A percentile compares a stretch with the other conserved stretches of the same genome.
Evolutionary conservation across 1,140 invertebrate genomes (phyloP).

Genomic region (Asbolus verrucosus): DNA sequence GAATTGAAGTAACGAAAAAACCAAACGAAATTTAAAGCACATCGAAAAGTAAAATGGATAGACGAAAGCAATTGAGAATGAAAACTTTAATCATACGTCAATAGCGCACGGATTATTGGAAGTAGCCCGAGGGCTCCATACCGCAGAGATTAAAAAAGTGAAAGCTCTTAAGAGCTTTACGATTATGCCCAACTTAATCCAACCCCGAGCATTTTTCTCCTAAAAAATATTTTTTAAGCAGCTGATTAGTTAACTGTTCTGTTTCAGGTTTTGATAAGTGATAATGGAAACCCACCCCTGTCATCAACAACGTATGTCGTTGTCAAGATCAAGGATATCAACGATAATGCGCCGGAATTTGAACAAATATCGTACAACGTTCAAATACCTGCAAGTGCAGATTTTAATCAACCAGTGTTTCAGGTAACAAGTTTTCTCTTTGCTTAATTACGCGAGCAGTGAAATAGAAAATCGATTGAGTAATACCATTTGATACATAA

Average conservation of each 20-base stretch:
- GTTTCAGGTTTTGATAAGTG: slow-evolving; percentile 78
- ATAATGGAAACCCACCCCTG: slow-evolving; percentile 81
- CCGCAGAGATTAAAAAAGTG: no score
- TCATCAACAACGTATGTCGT: slow-evolving; percentile 87
- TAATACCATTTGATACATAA: not conserved
- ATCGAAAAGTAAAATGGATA: no score
- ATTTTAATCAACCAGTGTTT: slow-evolving; percentile 72
- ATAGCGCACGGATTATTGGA: no score
- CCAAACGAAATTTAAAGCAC: no score
- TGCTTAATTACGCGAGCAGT: not conserved
- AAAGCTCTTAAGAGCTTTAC: no score
- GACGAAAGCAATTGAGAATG: no score
- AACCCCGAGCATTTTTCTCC: no score
- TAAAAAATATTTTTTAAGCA: no score
- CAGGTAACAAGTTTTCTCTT: slow-evolving; percentile 69
- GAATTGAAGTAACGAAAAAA: no score
- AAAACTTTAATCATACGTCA: no score
- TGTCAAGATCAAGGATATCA: slow-evolving; percentile 84
- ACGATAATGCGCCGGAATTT: slow-evolving; percentile 87
- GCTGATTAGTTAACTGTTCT: not conserved
- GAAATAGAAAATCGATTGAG: not conserved
- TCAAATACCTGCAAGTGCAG: slow-evolving; percentile 75
- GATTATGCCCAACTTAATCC: no score
- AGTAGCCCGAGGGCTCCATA: no score
- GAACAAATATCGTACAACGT: slow-evolving; percentile 85